phyloP scores from a whole-genome alignment of 2,113 vertebrate genomes.

The Synodontis membranacea region DNA sequence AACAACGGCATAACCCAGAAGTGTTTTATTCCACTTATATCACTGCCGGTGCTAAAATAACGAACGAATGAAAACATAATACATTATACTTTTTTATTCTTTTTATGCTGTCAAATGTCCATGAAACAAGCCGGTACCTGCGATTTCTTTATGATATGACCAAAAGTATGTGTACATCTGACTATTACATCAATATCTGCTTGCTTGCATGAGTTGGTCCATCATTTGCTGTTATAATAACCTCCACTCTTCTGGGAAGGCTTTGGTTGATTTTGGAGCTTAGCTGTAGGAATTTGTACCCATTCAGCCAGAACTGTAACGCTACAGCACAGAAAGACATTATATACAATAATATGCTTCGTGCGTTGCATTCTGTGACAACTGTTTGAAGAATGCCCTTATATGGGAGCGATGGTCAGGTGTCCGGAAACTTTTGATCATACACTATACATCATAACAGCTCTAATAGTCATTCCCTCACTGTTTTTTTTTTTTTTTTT shows the following conservation, averaged over 20 bases:
- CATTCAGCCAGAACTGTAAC: neutral
- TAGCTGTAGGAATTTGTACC: neutral
- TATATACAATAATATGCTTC: neutral
- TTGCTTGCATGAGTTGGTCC: neutral
- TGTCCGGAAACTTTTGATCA: neutral
- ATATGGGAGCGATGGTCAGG: neutral
- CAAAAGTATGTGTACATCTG: neutral
- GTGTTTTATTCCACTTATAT: neutral
- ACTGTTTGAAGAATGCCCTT: too few relatives aligned
- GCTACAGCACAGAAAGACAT: too few relatives aligned
- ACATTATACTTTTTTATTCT: neutral
- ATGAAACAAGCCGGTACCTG: neutral
- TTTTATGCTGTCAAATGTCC: neutral
- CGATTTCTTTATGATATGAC: neutral
- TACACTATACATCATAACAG: neutral
- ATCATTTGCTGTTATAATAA: neutral
- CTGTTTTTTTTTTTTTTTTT: neutral
- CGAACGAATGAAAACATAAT: neutral
- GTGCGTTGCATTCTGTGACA: too few relatives aligned
- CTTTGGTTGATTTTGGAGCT: neutral
- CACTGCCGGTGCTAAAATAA: neutral
- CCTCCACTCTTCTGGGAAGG: neutral
- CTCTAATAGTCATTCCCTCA: neutral
- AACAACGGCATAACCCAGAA: neutral
- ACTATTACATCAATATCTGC: neutral